Conservation (phyloP, 2,888 invertebrate genomes). For the Tetragonisca angustula region DNA sequence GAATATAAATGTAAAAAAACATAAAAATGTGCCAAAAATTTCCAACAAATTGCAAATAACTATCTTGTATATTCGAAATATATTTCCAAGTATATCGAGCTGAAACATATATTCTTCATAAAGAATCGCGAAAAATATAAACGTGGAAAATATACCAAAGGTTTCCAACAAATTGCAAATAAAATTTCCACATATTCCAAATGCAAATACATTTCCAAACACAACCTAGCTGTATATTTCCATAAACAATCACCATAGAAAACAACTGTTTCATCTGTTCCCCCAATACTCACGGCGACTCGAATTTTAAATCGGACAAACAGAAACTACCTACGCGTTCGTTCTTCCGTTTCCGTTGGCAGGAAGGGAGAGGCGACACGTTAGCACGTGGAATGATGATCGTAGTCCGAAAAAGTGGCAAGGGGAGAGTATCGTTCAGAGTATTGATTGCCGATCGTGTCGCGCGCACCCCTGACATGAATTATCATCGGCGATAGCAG, state of each 20-base stretch:
- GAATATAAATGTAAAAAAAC: no score
- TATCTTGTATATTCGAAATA: no score
- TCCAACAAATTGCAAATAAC: no score
- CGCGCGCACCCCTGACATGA: conserved; percentile 79
- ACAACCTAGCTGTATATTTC: background rate
- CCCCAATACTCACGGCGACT: background rate
- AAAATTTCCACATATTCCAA: no score
- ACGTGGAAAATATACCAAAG: no score
- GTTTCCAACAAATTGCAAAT: no score
- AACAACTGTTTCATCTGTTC: background rate
- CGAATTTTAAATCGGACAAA: conserved; percentile 1
- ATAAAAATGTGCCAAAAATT: no score
- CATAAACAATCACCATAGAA: background rate
- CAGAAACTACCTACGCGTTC: background rate
- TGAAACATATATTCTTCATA: background rate
- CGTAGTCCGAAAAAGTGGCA: conserved; percentile 24
- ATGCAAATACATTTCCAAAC: background rate
- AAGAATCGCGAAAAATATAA: background rate
- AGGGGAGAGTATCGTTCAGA: conserved; percentile 67
- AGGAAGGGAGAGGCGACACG: conserved; percentile 21
- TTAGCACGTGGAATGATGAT: conserved; percentile 43
- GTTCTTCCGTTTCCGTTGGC: conserved; percentile 41
- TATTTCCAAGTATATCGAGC: background rate
- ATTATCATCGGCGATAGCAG: conserved; percentile 79
- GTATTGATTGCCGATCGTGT: conserved; percentile 82